Percentiles rank a stretch among this genome's conserved stretches.
These are phyloP conservation scores for Listronotus oregonensis DNA, from an alignment of 1,140 invertebrate species.

Conservation along the genomic window DNA sequence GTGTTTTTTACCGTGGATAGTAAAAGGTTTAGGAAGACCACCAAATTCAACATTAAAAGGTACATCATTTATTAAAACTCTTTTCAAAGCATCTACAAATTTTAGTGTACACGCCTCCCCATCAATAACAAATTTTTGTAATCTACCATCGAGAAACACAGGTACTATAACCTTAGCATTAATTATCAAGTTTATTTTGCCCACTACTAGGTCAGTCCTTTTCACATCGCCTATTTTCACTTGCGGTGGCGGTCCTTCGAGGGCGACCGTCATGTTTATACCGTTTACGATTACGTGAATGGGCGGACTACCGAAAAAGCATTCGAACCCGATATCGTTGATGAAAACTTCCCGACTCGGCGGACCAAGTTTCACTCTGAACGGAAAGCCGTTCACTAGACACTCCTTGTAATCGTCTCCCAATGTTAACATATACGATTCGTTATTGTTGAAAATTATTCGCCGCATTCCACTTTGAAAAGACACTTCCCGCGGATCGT, in stretches of 20 bases:
- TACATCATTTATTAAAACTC: constrained; percentile 81
- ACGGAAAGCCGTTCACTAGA: constrained; percentile 70
- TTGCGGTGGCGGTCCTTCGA: constrained; percentile 87
- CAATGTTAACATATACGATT: constrained; percentile 69
- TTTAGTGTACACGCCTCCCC: constrained; percentile 75
- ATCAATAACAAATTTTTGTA: constrained; percentile 79
- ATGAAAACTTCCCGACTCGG: constrained; percentile 91
- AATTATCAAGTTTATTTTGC: constrained; percentile 82
- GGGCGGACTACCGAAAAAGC: constrained; percentile 89
- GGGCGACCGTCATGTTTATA: constrained; percentile 72
- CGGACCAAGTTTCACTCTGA: constrained; percentile 85
- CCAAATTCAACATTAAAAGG: constrained; percentile 88
- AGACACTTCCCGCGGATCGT: constrained; percentile 83
- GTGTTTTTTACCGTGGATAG: constrained; percentile 78
- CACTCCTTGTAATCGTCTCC: constrained; percentile 76
- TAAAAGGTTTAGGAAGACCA: constrained; percentile 86
- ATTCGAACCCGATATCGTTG: constrained; percentile 84
- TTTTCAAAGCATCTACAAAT: constrained; percentile 77
- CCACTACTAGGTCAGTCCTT: constrained; percentile 77
- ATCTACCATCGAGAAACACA: constrained; percentile 84
- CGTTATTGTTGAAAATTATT: constrained; percentile 73
- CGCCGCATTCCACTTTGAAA: constrained; percentile 74
- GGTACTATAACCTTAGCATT: constrained; percentile 78
- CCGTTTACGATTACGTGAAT: constrained; percentile 83
- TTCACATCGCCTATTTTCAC: constrained; percentile 75